Percentiles rank a stretch among this genome's conserved stretches.
phyloP scores from a whole-genome alignment of 2,113 vertebrate genomes.

The Bubo scandiacus region DNA sequence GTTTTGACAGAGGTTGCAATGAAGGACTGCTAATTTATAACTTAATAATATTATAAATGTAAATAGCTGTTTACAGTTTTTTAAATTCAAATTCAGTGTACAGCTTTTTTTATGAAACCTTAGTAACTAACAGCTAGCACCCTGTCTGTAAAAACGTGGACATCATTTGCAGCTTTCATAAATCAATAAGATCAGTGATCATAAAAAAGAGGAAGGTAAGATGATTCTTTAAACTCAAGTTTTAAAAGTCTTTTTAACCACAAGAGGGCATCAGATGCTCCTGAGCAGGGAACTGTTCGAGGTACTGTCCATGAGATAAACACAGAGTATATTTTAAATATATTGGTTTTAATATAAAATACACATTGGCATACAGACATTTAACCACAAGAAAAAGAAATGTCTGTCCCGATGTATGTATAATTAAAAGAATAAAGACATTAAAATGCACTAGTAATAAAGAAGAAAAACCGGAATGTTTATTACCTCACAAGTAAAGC shows the following conservation, averaged over 20 bases:
- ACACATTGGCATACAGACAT: conserved; percentile 31
- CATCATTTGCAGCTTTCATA: conserved; percentile 64
- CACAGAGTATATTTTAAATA: conserved; percentile 80
- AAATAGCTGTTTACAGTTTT: conserved; percentile 83
- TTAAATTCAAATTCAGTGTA: conserved; percentile 76
- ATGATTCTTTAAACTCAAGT: not conserved
- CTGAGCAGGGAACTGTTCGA: conserved; percentile 65
- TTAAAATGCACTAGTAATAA: conserved; percentile 57
- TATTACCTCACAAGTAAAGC: conserved; percentile 74
- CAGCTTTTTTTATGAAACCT: conserved; percentile 77
- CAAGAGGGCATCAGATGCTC: conserved; percentile 74
- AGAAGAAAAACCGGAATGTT: conserved; percentile 49
- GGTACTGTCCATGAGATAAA: conserved; percentile 67
- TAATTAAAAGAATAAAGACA: conserved; percentile 43
- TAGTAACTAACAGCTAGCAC: conserved; percentile 71
- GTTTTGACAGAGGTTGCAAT: conserved; percentile 40
- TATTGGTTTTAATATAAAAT: conserved; percentile 70
- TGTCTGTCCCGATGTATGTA: conserved; percentile 44
- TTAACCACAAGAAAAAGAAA: not conserved
- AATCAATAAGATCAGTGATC: conserved; percentile 51
- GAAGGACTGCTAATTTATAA: conserved; percentile 80
- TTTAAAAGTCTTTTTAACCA: conserved; percentile 70
- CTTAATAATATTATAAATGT: conserved; percentile 75
- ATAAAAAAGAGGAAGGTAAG: conserved; percentile 70
- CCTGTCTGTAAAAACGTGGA: conserved; percentile 48